Base-by-base conservation (phyloP, 2,888 invertebrate genomes). In the Microctonus aethiopoides region DNA sequence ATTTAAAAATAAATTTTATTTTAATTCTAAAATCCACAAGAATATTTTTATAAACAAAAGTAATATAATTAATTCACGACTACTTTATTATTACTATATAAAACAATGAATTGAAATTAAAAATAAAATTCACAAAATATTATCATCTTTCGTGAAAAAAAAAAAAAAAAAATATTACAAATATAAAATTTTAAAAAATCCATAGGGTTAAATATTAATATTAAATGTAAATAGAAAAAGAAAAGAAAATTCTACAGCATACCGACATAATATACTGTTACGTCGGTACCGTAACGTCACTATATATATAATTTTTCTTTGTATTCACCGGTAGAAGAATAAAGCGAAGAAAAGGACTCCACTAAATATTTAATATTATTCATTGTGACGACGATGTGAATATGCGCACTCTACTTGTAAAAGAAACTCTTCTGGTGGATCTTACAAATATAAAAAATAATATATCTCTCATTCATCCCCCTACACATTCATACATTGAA, bases 341-440 rank as follows among this genome's bases (percentile, higher is more conserved):
- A 32, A 46, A 64, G 34, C 32, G 32, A 34, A 52, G 32, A 56
- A 60, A 68, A 51, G 32, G 54, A 56, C 29, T 68, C 24, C 6
- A 54, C 64, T 68, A 57, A 64, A 68, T 68, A 57, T 68, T 68
- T 65, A 68, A 71, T 65, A 34, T 60, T 71, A 68, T 68, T 68
- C 65, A 68, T 54, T 64, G 56, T 65, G 20, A 29, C 22, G 52
- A 68, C 16, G 64, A 68, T 26, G 61, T 61, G 26, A 41, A 32
- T 61, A 22, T 54, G 54, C 46, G 6, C 46, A 46, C 46, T 46
- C 16, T 46, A 46, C 46, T 16, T 6, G n/a, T 34, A 10, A 34
- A 24, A 34, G 34, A 61, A 61, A 61, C 24, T 34, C 32, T 13
- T 32, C 5, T 51, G 3, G 22, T 61, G 51, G 52, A 59, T 52